Base-by-base conservation (phyloP, 2,888 invertebrate genomes). In the Taphrorychus bicolor region DNA sequence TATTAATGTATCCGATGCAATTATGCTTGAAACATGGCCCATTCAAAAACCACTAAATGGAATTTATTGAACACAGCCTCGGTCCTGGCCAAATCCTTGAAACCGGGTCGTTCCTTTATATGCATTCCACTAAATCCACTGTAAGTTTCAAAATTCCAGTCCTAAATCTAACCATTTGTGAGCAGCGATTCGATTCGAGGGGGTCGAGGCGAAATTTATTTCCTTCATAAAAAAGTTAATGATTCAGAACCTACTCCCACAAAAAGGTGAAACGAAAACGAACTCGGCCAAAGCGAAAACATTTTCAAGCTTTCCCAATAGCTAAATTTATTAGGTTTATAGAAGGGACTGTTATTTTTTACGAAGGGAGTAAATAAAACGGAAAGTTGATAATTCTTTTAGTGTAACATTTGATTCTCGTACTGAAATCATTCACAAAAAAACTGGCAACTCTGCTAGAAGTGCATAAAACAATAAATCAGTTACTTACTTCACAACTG, bases 191-290 rank as follows among this genome's bases (percentile, higher is more conserved):
- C 51, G 51, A 51, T 51, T 1, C 51, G 14, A 9, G 48, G 51
- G 51, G 51, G 51, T 51, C 51, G 21, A 19, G 51, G 21, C 11
- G 51, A 51, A 51, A 51, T 51, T 51, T 51, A 51, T 51, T 51
- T 22, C 51, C 51, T 19, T 51, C 17, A 51, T 51, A 51, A 51
- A 51, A 51, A 51, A 51, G 51, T 51, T 51, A 51, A 51, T 51
- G 51, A 51, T 51, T 51, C 51, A 51, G 51, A 51, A 51, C 51
- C 22, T 22, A 21, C 51, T 51, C 18, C 21, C 22, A 21, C 9
- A 48, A 48, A 14, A 45, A 45, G 45, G 45, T 45, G 51, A 51
- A 51, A 51, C 18, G 51, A 51, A 51, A 51, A 45, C 45, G 45
- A 16, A 45, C 16, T 45, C 45, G 45, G 17, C 45, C 14, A 4